These are phyloP conservation scores for Podarcis cretensis DNA, from an alignment of 2,113 vertebrate species.

Conservation along the genomic window DNA sequence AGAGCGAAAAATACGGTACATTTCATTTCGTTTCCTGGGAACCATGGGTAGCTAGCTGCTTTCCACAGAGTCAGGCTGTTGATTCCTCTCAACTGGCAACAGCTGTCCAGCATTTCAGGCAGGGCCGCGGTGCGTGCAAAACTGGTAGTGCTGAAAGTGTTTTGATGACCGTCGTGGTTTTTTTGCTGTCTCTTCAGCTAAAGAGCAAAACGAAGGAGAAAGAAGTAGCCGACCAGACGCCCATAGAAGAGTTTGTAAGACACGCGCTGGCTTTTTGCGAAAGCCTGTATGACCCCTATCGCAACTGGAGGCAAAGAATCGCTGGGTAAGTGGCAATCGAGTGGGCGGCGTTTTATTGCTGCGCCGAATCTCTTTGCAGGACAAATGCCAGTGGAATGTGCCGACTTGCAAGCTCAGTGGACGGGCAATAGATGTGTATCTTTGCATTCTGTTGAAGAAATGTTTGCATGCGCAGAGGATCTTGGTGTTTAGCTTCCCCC, in stretches of 20 bases:
- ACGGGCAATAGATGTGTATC: neutral
- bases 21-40: neutral
- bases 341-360: slow-evolving; percentile 1
- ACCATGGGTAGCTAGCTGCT: too few relatives aligned
- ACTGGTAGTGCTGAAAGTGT: neutral
- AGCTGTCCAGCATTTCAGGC: too few relatives aligned
- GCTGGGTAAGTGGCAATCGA: slow-evolving; percentile 81
- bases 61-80: too few relatives aligned
- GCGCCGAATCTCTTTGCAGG: slow-evolving; percentile 18
- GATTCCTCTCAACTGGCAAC: too few relatives aligned
- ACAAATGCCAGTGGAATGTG: neutral
- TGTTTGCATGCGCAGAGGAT: neutral
- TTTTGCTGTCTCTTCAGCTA: slow-evolving; percentile 76
- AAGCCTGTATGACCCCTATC: slow-evolving; percentile 96
- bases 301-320: slow-evolving; percentile 92
- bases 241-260: slow-evolving; percentile 95
- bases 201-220: slow-evolving; percentile 99
- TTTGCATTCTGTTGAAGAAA: neutral
- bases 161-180: neutral
- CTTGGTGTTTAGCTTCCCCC: neutral
- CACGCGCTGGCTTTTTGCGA: slow-evolving; percentile 96
- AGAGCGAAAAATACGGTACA: too few relatives aligned
- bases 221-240: slow-evolving; percentile 92
- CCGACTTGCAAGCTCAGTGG: neutral
- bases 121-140: neutral